Evolutionary conservation across 2,113 vertebrate genomes (phyloP).

Genomic region (Piprites chloris): DNA sequence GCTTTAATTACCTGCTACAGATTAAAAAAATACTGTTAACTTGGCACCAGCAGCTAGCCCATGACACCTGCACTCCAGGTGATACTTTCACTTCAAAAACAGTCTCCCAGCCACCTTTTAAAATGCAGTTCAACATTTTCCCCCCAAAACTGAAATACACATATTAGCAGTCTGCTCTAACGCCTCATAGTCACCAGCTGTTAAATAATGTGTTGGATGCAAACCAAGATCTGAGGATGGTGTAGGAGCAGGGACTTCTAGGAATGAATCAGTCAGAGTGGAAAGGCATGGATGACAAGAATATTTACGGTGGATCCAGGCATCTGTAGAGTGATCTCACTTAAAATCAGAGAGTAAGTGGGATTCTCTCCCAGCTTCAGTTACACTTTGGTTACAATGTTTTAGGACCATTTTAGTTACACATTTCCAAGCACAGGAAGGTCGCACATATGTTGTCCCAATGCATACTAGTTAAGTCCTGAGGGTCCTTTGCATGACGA

Average conservation of each 20-base stretch:
- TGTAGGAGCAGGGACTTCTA: not conserved
- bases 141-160: not conserved
- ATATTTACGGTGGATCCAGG: not conserved
- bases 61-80: not conserved
- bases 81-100: not conserved
- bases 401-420: not conserved
- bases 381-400: accelerated
- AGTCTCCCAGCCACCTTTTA: not conserved
- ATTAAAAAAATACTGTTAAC: not conserved
- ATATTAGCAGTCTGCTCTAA: not conserved
- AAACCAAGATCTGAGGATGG: not conserved
- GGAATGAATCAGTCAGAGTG: not conserved
- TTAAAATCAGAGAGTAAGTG: not conserved
- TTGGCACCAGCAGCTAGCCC: not conserved
- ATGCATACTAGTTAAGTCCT: not conserved
- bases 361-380: not conserved
- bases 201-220: not conserved
- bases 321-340: not conserved
- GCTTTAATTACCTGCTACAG: not conserved
- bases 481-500: not conserved
- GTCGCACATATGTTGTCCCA: not conserved
- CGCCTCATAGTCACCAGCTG: not conserved
- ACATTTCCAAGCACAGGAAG: not conserved
- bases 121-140: not conserved
- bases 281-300: accelerated